Conservation (phyloP, 2,797 vertebrate genomes). For the Sibirionetta formosa region DNA sequence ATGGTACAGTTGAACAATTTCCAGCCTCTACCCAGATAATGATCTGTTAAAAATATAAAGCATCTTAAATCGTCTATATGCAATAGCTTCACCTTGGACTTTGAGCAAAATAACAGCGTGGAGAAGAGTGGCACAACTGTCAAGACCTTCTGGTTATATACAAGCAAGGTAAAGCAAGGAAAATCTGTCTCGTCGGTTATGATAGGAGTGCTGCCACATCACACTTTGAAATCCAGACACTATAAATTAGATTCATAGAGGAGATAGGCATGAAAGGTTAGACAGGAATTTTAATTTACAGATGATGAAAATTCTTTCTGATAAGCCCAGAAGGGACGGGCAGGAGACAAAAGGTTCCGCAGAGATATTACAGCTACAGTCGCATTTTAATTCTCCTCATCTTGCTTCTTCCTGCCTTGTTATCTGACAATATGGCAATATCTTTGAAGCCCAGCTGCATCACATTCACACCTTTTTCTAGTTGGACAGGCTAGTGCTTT, state of each 20-base stretch:
- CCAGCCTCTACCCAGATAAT: not conserved
- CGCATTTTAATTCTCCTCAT: not conserved
- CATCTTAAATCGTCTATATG: not conserved
- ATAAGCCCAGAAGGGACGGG: constrained; percentile 32
- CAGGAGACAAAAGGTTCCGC: constrained; percentile 45
- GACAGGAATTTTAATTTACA: constrained; percentile 42
- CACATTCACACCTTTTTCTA: not conserved
- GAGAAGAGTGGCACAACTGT: not conserved
- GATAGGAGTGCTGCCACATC: not conserved
- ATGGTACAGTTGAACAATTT: not conserved
- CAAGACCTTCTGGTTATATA: not conserved
- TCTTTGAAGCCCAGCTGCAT: constrained; percentile 65
- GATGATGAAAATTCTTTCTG: constrained; percentile 31
- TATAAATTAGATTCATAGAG: not conserved
- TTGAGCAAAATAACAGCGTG: not conserved
- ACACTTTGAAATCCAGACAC: constrained; percentile 4
- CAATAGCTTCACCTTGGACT: not conserved
- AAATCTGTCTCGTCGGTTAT: not conserved
- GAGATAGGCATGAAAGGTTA: constrained; percentile 17
- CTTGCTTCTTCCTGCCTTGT: constrained; percentile 12
- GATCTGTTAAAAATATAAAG: not conserved
- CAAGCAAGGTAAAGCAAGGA: not conserved
- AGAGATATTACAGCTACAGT: constrained; percentile 8
- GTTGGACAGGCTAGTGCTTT: not conserved
- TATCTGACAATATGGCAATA: not conserved